Percentiles rank a stretch among this genome's conserved stretches.
Conservation (phyloP, 2,113 vertebrate genomes). For the Empidonax alnorum region DNA sequence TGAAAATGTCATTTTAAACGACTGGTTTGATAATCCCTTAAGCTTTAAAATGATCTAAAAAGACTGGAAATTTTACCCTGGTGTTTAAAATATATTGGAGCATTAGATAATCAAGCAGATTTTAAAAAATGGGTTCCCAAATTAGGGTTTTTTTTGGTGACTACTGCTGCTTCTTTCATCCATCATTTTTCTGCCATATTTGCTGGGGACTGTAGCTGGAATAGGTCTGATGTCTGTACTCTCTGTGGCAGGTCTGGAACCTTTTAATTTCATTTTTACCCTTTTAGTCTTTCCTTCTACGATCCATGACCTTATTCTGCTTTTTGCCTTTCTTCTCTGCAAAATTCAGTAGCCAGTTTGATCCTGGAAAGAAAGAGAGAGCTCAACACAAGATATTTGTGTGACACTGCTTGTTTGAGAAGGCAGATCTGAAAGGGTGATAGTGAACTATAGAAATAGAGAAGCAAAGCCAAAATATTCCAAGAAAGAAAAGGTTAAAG, state of each 20-base stretch:
- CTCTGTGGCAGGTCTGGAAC: background rate
- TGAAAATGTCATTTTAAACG: slow-evolving; percentile 82
- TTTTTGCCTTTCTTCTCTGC: background rate
- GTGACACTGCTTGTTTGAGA: background rate
- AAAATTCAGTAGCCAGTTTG: background rate
- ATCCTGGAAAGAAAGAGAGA: background rate
- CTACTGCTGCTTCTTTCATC: background rate
- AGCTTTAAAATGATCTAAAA: slow-evolving; percentile 83
- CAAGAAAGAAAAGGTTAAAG: background rate
- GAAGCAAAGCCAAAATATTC: background rate
- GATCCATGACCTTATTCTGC: background rate
- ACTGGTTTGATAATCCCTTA: slow-evolving; percentile 81
- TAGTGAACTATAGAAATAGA: background rate
- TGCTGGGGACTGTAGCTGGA: background rate
- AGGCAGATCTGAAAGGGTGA: background rate
- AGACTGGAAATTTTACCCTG: slow-evolving; percentile 71
- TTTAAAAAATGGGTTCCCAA: slow-evolving; percentile 43
- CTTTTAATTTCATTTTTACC: background rate
- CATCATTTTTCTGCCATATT: background rate
- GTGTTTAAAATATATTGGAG: slow-evolving; percentile 70
- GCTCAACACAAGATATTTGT: background rate
- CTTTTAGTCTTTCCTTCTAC: background rate
- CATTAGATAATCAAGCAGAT: slow-evolving; percentile 64
- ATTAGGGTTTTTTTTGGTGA: background rate
- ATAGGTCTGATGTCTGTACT: background rate